phyloP scores from a whole-genome alignment of 2,888 invertebrate species.

The Epiblema foenella region DNA sequence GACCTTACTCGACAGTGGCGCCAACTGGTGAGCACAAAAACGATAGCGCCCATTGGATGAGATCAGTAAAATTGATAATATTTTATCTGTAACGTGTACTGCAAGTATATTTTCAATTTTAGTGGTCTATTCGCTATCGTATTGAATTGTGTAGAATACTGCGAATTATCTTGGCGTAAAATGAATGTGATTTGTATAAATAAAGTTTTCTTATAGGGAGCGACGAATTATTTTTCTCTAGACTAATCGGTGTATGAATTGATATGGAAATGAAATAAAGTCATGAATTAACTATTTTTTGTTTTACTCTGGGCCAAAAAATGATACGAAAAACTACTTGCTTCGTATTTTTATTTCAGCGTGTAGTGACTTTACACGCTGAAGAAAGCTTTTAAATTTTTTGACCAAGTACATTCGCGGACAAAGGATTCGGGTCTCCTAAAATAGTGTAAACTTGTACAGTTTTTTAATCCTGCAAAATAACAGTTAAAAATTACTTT shows the following conservation, averaged over 20 bases:
- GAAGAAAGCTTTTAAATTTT: too few relatives aligned
- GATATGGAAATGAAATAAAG: constrained; percentile 77
- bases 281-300: constrained; percentile 74
- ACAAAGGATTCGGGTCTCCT: too few relatives aligned
- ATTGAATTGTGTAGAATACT: constrained; percentile 52
- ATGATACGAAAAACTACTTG: too few relatives aligned
- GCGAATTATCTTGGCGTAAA: constrained; percentile 64
- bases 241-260: constrained; percentile 73
- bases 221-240: constrained; percentile 73
- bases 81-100: constrained; percentile 9
- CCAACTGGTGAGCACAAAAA: too few relatives aligned
- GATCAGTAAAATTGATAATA: constrained; percentile 13
- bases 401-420: too few relatives aligned
- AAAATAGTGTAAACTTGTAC: too few relatives aligned
- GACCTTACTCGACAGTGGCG: too few relatives aligned
- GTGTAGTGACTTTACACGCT: too few relatives aligned
- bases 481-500: too few relatives aligned
- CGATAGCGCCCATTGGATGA: too few relatives aligned
- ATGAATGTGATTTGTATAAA: constrained; percentile 76
- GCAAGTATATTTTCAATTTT: constrained; percentile 14
- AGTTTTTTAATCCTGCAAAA: too few relatives aligned
- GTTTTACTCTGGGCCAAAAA: constrained; percentile 55
- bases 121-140: constrained; percentile 20
- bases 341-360: too few relatives aligned
- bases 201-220: constrained; percentile 66